These are phyloP conservation scores for Ceratoteleas bidentatus DNA, from an alignment of 1,140 invertebrate genomes.

Conservation along the genomic window DNA sequence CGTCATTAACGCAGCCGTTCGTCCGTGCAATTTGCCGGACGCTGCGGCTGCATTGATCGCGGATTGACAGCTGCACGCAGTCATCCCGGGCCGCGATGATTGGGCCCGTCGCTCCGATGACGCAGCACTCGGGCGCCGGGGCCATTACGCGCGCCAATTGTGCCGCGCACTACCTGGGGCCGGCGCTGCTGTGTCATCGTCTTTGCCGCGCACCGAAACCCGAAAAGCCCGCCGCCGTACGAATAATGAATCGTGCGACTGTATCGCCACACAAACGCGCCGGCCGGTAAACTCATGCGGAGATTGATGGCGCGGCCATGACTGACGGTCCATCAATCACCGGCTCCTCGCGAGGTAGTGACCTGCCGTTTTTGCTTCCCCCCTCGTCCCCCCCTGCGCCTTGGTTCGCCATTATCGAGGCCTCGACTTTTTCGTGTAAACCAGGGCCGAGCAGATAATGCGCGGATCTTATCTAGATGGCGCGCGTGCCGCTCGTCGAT, in stretches of 20 bases:
- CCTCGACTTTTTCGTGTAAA: constrained; percentile 45
- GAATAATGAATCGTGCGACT: constrained; percentile 79
- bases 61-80: constrained; percentile 59
- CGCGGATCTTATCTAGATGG: constrained; percentile 27
- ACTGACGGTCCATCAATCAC: constrained; percentile 81
- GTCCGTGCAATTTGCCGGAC: constrained; percentile 26
- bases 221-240: constrained; percentile 66
- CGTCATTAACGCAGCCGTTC: constrained; percentile 27
- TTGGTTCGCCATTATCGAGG: constrained; percentile 52
- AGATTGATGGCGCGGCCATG: constrained; percentile 80
- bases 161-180: constrained; percentile 57
- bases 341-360: constrained; percentile 51
- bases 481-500: constrained; percentile 26
- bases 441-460: constrained; percentile 41
- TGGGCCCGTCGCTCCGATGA: constrained; percentile 78
- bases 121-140: constrained; percentile 73
- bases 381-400: no score
- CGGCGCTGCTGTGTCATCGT: constrained; percentile 74
- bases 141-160: constrained; percentile 43
- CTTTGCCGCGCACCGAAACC: constrained; percentile 67
- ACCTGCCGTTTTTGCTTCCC: constrained; percentile 41
- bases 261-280: constrained; percentile 47
- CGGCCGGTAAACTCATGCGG: constrained; percentile 63
- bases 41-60: constrained; percentile 19
- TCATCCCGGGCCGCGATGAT: constrained; percentile 57